Evolutionary conservation across 2,888 invertebrate species (phyloP).

Genomic region (Dione vanillae): DNA sequence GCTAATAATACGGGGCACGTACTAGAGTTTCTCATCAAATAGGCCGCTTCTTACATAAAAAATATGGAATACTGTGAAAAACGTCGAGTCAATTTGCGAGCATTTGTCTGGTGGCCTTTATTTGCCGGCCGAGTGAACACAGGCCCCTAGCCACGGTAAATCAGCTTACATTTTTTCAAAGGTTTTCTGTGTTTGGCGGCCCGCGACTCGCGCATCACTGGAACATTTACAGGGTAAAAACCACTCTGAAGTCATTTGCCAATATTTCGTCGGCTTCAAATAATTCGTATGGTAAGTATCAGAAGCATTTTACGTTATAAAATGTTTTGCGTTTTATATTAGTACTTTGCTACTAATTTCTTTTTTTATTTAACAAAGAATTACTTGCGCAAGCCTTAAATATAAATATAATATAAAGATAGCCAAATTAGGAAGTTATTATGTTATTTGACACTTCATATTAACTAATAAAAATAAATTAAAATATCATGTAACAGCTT

Average conservation of each 20-base stretch:
- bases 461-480: no score
- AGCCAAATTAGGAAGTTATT: no score
- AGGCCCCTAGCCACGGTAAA: conserved; percentile 75
- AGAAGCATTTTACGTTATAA: background rate
- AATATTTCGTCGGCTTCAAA: conserved; percentile 21
- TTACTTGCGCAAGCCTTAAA: no score
- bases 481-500: no score
- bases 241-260: conserved; percentile 67
- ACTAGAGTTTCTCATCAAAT: conserved; percentile 55
- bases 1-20: conserved; percentile 39
- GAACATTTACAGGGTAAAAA: conserved; percentile 66
- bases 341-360: no score
- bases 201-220: conserved; percentile 71
- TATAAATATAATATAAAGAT: no score
- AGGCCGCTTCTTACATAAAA: conserved; percentile 55
- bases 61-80: conserved; percentile 77
- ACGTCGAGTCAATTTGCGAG: conserved; percentile 81
- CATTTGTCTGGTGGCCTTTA: conserved; percentile 83
- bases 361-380: no score
- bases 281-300: background rate
- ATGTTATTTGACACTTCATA: no score
- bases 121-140: conserved; percentile 78
- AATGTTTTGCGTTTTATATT: background rate
- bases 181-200: conserved; percentile 79
- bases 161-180: conserved; percentile 83